Evolutionary conservation across 2,797 vertebrate genomes (phyloP), one percentile per base, ranked within the genome.

Genomic region (Rhinatrema bivittatum): DNA sequence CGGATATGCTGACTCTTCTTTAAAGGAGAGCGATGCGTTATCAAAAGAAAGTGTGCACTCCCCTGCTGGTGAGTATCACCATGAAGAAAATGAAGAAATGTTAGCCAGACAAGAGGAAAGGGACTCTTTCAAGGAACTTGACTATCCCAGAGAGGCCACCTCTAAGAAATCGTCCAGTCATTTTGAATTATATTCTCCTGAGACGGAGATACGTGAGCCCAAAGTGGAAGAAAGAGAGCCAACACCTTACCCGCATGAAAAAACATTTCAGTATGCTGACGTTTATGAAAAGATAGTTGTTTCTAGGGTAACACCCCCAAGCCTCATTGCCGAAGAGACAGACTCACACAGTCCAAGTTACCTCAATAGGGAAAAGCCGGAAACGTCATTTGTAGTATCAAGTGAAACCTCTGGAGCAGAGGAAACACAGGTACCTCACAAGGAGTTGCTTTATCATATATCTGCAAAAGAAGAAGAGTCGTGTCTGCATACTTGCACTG

Each of bases 191-290:
- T 70, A 60, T 32, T 56, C 71, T 16, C 71, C 65, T 25, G 79
- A 88, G 34, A 74, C 84, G 25, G 47, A 39, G n/a, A 10, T 37
- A 27, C 52, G 18, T 55, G 49, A 37, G n/a, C 10, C 44, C 12
- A 50, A 35, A 32, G 66, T 72, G 1, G 93, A 94, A 49, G 87
- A 89, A 38, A 86, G 94, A 47, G 93, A 97, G 60, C 88, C 93
- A 70, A 99, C 96, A 0, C 96, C 96, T 4, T 98, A 94, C 15
- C 90, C 94, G 1, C 89, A 89, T 1, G 88, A 91, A 26, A 95
- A 91, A 49, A 93, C 82, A 14, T 98, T 99, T 69, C 91, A 89
- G 18, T 99, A 98, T 11, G 62, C 93, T 21, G 94, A 97, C 46
- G 72, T 93, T 49, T 96, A 94, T 21, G 89, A 91, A 65, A 87